A percentile compares a stretch with the other conserved stretches of the same genome.
Evolutionary conservation across 2,888 invertebrate species (phyloP).

Genomic region (Oscheius onirici): DNA sequence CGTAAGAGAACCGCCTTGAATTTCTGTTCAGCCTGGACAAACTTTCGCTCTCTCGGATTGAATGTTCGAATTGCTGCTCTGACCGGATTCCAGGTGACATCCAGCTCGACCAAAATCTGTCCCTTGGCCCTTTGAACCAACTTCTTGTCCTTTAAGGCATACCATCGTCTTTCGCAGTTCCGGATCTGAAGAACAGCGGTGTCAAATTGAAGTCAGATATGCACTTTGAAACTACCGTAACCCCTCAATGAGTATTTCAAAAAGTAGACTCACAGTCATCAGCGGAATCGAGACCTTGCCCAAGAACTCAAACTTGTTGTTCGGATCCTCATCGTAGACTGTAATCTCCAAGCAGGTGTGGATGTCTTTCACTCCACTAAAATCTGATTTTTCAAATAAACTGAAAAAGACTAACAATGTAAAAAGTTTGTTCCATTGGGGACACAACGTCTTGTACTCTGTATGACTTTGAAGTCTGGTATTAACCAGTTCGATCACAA

Average conservation of each 20-base stretch:
- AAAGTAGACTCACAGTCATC: conserved; percentile 75
- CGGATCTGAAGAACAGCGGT: conserved; percentile 78
- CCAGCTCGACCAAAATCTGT: conserved; percentile 90
- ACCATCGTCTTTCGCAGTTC: conserved; percentile 93
- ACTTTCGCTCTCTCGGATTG: conserved; percentile 93
- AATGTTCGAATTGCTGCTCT: conserved; percentile 90
- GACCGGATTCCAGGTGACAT: conserved; percentile 89
- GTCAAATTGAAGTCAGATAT: no score
- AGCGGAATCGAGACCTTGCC: conserved; percentile 91
- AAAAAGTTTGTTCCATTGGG: conserved; percentile 98
- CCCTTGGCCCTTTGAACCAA: conserved; percentile 74
- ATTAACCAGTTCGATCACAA: conserved; percentile 90
- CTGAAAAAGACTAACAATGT: conserved; percentile 83
- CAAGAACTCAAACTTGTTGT: conserved; percentile 91
- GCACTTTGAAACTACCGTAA: no score
- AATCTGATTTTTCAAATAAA: background rate
- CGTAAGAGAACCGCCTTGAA: conserved; percentile 88
- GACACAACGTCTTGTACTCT: conserved; percentile 94
- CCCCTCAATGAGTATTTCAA: background rate
- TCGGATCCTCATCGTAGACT: conserved; percentile 95
- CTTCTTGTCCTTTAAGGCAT: conserved; percentile 93
- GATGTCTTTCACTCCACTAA: conserved; percentile 81
- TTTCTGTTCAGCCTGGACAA: conserved; percentile 91
- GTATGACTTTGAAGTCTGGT: conserved; percentile 95
- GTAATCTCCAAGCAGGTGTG: conserved; percentile 92